Conservation (phyloP, 2,797 vertebrate species). For the Luscinia luscinia region DNA sequence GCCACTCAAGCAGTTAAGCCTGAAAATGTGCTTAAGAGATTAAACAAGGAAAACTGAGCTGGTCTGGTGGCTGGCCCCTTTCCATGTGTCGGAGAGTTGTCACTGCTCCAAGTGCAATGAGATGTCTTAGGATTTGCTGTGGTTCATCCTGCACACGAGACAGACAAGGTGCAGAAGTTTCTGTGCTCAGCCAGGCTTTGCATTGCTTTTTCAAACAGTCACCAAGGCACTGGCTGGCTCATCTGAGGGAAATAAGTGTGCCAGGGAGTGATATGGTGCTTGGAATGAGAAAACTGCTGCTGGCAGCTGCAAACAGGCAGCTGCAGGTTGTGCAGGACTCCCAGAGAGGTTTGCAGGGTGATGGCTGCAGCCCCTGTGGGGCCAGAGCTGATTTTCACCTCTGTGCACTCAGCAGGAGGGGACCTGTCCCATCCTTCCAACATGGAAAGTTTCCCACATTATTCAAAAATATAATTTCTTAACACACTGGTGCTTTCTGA, state of each 20-base stretch:
- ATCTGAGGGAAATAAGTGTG: neutral
- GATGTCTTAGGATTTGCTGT: constrained; percentile 8
- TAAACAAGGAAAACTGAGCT: constrained; percentile 69
- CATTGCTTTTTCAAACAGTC: neutral
- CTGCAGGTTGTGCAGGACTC: neutral
- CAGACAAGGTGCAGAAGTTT: neutral
- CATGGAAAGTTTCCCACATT: neutral
- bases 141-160: constrained; percentile 37
- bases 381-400: neutral
- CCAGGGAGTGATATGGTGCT: constrained; percentile 18
- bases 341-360: neutral
- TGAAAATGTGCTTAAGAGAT: constrained; percentile 76
- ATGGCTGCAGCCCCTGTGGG: neutral
- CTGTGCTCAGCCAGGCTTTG: constrained; percentile 37
- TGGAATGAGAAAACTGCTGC: neutral
- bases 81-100: constrained; percentile 43
- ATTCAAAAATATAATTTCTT: neutral
- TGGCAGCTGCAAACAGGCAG: neutral
- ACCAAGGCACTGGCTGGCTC: constrained; percentile 23
- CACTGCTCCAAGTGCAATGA: constrained; percentile 27
- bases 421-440: neutral
- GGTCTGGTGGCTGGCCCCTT: constrained; percentile 66
- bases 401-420: neutral
- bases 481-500: neutral
- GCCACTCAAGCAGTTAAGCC: constrained; percentile 71